These are phyloP conservation scores for Catostylus mosaicus DNA, from an alignment of 30 jellyfish, hydroid and myxozoan genomes.

Conservation along the genomic window DNA sequence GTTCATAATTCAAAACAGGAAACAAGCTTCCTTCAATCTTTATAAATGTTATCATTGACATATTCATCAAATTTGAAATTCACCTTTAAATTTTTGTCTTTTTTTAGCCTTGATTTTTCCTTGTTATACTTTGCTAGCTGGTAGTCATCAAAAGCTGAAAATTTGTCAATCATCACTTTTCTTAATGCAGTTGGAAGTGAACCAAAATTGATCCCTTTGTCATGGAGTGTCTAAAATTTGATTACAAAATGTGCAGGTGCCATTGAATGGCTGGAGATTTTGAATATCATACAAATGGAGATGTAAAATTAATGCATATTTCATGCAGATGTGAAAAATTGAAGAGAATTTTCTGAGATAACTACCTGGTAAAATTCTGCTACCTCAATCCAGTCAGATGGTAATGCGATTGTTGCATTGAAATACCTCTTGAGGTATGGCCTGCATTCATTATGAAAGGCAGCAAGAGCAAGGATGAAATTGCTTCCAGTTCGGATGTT, in stretches of 20 bases:
- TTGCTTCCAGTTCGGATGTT: conserved; percentile 75
- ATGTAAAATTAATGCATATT: too few relatives aligned
- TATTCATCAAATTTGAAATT: background rate
- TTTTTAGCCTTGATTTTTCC: conserved; percentile 62
- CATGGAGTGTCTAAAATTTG: conserved; percentile 67
- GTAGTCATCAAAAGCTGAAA: conserved; percentile 86
- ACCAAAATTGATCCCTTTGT: conserved; percentile 71
- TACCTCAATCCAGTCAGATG: conserved; percentile 94
- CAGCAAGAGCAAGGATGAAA: conserved; percentile 79
- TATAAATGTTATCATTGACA: background rate
- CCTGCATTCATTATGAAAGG: conserved; percentile 71
- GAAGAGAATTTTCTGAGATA: too few relatives aligned
- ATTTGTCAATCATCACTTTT: conserved; percentile 82
- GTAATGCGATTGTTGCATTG: conserved; percentile 53
- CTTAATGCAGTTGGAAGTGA: conserved; percentile 93
- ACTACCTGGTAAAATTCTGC: conserved; percentile 90
- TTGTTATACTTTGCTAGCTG: conserved; percentile 94
- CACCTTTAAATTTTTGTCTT: conserved; percentile 23
- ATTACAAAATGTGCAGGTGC: background rate
- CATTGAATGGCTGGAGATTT: too few relatives aligned
- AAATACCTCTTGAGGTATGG: conserved; percentile 80
- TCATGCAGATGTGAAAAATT: too few relatives aligned
- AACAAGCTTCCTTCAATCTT: too few relatives aligned
- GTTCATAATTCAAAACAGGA: too few relatives aligned
- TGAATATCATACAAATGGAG: too few relatives aligned